Base-by-base conservation (phyloP, 2,113 vertebrate genomes). In the Sceloporus undulatus region DNA sequence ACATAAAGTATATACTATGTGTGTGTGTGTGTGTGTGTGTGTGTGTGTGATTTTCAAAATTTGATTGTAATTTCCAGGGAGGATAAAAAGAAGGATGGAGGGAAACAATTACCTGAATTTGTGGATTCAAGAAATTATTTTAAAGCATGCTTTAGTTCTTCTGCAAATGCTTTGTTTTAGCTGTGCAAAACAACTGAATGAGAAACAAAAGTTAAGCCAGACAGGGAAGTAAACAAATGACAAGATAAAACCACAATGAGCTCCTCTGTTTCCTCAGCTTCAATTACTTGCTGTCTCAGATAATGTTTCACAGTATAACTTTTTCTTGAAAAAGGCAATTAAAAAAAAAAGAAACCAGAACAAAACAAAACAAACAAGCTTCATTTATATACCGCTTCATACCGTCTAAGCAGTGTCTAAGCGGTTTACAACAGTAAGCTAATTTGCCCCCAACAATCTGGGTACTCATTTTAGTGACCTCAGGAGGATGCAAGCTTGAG, bases 171-270 rank as follows among this genome's bases (percentile, higher is more conserved):
- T 74, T 18, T 18, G 18, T 3, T 42, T 87, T 38, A 71, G 48
- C 29, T 25, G 9, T 71, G 34, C 85, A 16, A 52, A 80, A 29
- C 48, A 80, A 34, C 59, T 19, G 40, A n/a, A 18, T 59, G 48
- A 71, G 23, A 74, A 74, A 70, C 52, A 56, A 87, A 73, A 59
- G 66, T 42, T 80, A 21, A 27, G n/a, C 48, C 7, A 13, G n/a
- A 86, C 70, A 79, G 68, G 42, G 78, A 81, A 81, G 54, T 62
- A 73, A 87, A 73, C 48, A 42, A 79, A 18, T n/a, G n/a, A 40
- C 21, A 85, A 85, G 52, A 11, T 25, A 40, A 73, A 81, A 73
- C 52, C 66, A 73, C 66, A 40, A 9, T 10, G 10, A 18, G 29
- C 11, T 59, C 23, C 18, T 71, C 42, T 38, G 16, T 70, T 82